A percentile compares a stretch with the other conserved stretches of the same genome.
Evolutionary conservation across 2,113 vertebrate species (phyloP).

Genomic region (Narcine bancroftii): DNA sequence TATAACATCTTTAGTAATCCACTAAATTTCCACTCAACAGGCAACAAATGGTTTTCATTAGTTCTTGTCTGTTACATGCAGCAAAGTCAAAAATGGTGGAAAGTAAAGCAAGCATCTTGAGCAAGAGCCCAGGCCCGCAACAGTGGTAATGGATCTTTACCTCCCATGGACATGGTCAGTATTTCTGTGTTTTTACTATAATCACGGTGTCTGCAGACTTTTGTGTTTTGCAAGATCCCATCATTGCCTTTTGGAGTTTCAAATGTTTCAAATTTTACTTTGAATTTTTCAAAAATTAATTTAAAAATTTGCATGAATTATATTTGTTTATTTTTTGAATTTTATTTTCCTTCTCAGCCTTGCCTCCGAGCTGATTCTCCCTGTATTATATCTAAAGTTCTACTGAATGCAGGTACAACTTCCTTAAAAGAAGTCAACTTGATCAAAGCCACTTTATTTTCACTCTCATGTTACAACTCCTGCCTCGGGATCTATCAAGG

Average conservation of each 20-base stretch:
- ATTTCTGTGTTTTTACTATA: too few species aligned
- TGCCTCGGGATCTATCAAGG: not conserved
- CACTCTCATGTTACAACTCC: not conserved
- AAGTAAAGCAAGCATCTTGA: too few species aligned
- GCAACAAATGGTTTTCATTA: not conserved
- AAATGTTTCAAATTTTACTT: not conserved
- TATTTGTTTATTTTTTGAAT: not conserved
- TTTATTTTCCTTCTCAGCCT: not conserved
- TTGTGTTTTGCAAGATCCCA: not conserved
- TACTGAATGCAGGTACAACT: not conserved
- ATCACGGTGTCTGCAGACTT: too few species aligned
- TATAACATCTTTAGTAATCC: too few species aligned
- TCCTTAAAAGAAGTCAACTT: not conserved
- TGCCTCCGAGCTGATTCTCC: not conserved
- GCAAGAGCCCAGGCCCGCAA: too few species aligned
- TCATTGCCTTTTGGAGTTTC: not conserved
- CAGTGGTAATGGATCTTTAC: too few species aligned
- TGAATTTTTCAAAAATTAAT: not conserved
- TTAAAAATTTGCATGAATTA: not conserved
- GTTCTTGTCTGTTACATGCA: not conserved
- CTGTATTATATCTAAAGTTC: not conserved
- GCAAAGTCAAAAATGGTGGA: not conserved
- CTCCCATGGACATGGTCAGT: too few species aligned
- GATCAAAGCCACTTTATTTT: not conserved
- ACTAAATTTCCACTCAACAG: not conserved